A percentile compares a stretch with the other conserved stretches of the same genome.
Conservation (phyloP, 2,797 vertebrate genomes). For the Capromys pilorides region DNA sequence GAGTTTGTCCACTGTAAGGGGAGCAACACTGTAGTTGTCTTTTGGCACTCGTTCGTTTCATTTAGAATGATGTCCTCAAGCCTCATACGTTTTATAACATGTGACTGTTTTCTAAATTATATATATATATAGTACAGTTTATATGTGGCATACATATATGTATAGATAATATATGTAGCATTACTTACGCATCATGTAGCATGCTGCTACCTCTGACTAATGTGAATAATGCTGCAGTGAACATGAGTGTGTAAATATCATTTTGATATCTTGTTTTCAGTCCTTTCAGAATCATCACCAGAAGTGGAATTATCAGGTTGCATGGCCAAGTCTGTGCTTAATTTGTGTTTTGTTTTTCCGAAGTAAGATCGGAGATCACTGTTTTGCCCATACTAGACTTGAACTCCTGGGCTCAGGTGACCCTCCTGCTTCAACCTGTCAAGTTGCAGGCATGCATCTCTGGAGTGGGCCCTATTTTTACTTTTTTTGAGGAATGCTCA, state of each 20-base stretch:
- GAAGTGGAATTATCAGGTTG: neutral
- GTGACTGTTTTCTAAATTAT: neutral
- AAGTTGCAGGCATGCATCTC: too few relatives aligned
- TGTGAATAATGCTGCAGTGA: neutral
- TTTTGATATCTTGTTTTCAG: neutral
- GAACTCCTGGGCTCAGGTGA: too few relatives aligned
- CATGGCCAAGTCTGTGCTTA: neutral
- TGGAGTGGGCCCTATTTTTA: neutral
- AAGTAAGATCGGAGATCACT: neutral
- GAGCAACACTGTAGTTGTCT: neutral
- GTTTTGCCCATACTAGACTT: neutral
- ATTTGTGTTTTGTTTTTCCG: neutral
- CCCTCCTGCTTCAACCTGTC: neutral
- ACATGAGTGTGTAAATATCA: neutral
- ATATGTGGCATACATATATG: neutral
- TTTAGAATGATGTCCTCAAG: neutral
- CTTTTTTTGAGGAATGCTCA: neutral
- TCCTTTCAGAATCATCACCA: neutral
- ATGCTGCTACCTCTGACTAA: too few relatives aligned
- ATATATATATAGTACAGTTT: neutral
- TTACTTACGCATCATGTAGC: neutral
- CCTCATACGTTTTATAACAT: neutral
- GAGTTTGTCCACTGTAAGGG: neutral
- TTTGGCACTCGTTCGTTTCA: neutral
- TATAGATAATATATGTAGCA: too few relatives aligned